Conservation (phyloP, 2,888 invertebrate genomes). For the Cerastis rubricosa region DNA sequence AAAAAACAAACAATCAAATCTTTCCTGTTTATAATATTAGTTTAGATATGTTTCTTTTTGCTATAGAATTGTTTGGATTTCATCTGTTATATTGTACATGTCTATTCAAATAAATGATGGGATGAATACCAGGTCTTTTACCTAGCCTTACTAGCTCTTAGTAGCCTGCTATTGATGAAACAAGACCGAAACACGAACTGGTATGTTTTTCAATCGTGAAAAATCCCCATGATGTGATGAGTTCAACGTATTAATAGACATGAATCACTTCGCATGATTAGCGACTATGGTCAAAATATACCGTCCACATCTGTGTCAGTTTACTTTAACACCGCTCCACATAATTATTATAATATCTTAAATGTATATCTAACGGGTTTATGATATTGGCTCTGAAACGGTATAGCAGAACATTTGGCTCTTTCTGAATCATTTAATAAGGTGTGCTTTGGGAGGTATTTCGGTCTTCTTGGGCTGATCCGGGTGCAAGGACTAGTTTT, state of each 20-base stretch:
- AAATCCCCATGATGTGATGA: slow-evolving; percentile 7
- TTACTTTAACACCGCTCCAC: slow-evolving; percentile 35
- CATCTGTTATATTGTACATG: no score
- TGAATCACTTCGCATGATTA: slow-evolving; percentile 36
- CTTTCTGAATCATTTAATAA: background rate
- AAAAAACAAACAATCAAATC: no score
- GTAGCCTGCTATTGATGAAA: no score
- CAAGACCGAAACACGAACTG: background rate
- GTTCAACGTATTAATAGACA: slow-evolving; percentile 39
- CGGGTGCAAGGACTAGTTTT: background rate
- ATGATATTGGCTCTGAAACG: background rate
- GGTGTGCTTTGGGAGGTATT: background rate
- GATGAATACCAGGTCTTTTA: no score
- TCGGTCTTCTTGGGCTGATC: background rate
- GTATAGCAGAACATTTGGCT: background rate
- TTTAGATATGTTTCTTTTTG: no score
- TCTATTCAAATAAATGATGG: no score
- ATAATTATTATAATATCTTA: slow-evolving; percentile 14
- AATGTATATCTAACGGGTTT: slow-evolving; percentile 29
- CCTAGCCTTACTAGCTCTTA: no score
- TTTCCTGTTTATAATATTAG: no score
- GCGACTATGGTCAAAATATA: slow-evolving; percentile 24
- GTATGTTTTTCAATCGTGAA: background rate
- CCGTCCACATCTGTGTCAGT: slow-evolving; percentile 42
- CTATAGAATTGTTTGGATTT: no score